Evolutionary conservation across 1,140 invertebrate species (phyloP), one percentile per base, ranked within the genome.

Genomic region (Sogatella furcifera): DNA sequence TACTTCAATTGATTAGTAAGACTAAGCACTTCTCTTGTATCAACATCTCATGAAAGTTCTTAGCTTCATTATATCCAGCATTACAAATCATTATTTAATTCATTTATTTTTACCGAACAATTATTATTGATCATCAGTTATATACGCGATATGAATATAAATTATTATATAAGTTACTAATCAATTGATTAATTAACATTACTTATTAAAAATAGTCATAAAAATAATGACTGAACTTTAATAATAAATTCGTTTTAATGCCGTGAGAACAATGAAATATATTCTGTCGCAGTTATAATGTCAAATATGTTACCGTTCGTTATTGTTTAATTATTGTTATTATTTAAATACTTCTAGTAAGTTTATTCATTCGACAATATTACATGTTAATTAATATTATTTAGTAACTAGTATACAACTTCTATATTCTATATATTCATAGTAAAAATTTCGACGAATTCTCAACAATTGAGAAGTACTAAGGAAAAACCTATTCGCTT

Each of bases 201-300:
- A 55, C 54, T 19, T 19, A 28, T 55, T 55, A 55, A 55, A 55
- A 55, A 15, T 34, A 24, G 17, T 34, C 54, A 55, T 31, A 28
- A 34, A 55, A 55, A 24, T 34, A 34, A 55, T 34, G 54, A 34
- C 22, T 15, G 15, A 31, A 15, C n/a, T 34, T 31, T 34, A 31
- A 34, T 55, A 55, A 55, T 34, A 55, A 55, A 55, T 55, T 55
- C 54, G 54, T 55, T 55, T 55, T 13, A 55, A 28, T 53, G 22
- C 22, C 52, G 34, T 38, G 34, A 38, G 34, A 38, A 38, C 34
- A 38, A 38, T 38, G 34, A 38, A 38, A 38, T 38, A 38, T 38
- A 38, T 38, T 38, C 34, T 38, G 34, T 38, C 34, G 34, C 34
- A 9, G 34, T 38, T 38, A 38, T 38, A 38, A 38, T 38, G 34